phyloP scores from a whole-genome alignment of 2,797 vertebrate genomes.

The Triplophysa bombifrons region DNA sequence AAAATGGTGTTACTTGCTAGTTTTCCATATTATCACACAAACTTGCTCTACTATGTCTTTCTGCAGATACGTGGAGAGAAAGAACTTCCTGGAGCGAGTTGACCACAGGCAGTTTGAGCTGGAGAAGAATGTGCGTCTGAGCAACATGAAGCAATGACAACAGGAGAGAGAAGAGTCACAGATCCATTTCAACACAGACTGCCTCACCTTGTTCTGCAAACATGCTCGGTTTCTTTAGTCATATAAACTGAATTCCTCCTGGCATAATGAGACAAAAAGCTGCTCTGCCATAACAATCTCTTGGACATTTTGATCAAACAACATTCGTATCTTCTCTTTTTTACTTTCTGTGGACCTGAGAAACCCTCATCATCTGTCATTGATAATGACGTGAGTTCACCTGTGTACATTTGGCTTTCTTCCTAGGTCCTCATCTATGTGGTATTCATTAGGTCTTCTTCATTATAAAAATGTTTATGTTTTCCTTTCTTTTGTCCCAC shows the following conservation, averaged over 20 bases:
- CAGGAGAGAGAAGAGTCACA: constrained; percentile 23
- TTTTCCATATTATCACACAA: background rate
- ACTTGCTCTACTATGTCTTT: constrained; percentile 4
- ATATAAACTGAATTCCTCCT: background rate
- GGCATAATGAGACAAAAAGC: background rate
- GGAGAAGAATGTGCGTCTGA: constrained; percentile 88
- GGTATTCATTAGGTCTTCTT: background rate
- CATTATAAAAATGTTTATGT: background rate
- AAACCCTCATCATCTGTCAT: background rate
- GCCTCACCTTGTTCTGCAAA: constrained; percentile 14
- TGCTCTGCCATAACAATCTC: background rate
- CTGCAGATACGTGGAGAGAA: constrained; percentile 92
- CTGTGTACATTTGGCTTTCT: background rate
- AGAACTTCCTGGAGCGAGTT: constrained; percentile 94
- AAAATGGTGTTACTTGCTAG: background rate
- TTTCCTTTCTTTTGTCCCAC: background rate
- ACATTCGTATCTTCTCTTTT: background rate
- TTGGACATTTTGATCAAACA: background rate
- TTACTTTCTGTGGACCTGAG: background rate
- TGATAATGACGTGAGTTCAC: background rate
- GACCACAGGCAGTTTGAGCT: constrained; percentile 96
- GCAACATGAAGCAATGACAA: constrained; percentile 89
- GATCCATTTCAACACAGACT: constrained; percentile 25
- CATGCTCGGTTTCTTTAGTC: constrained; percentile 5
- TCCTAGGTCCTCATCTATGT: background rate